A percentile compares a stretch with the other conserved stretches of the same genome.
These are phyloP conservation scores for Cydia strobilella DNA, from an alignment of 1,140 invertebrate genomes.

Conservation along the genomic window DNA sequence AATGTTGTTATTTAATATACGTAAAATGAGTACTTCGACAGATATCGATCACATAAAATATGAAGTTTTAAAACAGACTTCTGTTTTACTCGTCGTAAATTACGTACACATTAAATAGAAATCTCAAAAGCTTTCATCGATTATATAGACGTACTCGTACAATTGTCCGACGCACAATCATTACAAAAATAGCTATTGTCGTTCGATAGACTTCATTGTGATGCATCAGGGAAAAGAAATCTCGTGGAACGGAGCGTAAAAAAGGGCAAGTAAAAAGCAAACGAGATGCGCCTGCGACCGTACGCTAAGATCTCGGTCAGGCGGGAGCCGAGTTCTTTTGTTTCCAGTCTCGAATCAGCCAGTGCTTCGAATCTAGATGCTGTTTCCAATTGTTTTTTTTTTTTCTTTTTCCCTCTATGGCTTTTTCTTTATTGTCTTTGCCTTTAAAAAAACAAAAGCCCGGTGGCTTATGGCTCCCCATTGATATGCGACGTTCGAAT, in stretches of 20 bases:
- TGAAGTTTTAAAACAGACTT: neutral
- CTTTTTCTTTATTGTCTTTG: conserved; percentile 79
- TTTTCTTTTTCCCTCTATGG: conserved; percentile 63
- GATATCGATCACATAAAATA: neutral
- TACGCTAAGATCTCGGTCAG: conserved; percentile 78
- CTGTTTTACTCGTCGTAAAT: conserved; percentile 13
- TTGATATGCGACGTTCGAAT: conserved; percentile 79
- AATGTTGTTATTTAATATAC: too few relatives aligned
- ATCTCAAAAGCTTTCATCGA: conserved; percentile 32
- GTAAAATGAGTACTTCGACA: too few relatives aligned
- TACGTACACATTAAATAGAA: conserved; percentile 21
- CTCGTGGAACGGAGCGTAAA: conserved; percentile 69
- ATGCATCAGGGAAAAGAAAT: conserved; percentile 74
- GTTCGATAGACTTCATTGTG: conserved; percentile 71
- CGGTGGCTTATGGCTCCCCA: conserved; percentile 79
- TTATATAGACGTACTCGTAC: conserved; percentile 22
- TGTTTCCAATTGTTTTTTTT: conserved; percentile 69
- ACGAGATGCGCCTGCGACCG: conserved; percentile 68
- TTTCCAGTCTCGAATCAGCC: conserved; percentile 76
- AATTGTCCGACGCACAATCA: conserved; percentile 48
- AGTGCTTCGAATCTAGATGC: conserved; percentile 78
- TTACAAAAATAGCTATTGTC: conserved; percentile 71
- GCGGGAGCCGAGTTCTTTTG: conserved; percentile 76
- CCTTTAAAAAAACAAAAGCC: conserved; percentile 68
- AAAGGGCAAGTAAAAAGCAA: conserved; percentile 59